These are phyloP conservation scores for Pristionchus japonicus DNA, from an alignment of 2,888 invertebrate species.

Conservation along the genomic window DNA sequence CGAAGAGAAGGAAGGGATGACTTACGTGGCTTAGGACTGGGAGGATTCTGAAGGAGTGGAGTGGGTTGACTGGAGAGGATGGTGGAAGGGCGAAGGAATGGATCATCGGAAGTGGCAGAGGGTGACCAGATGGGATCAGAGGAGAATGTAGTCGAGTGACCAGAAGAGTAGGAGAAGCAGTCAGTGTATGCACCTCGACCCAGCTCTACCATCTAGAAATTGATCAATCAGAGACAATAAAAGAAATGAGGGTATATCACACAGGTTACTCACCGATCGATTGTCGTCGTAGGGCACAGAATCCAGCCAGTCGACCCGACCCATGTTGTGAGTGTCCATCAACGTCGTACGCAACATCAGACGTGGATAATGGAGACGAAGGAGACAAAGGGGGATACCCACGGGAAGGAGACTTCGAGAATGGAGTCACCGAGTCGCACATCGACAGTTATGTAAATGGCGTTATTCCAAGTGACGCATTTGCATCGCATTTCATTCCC, in stretches of 20 bases:
- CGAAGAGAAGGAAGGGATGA: too few species aligned
- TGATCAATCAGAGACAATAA: neutral
- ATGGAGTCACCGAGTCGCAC: neutral
- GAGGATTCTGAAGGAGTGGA: constrained; percentile 7
- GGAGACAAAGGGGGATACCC: constrained; percentile 6
- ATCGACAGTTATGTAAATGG: constrained; percentile 6
- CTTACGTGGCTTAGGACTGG: constrained; percentile 28
- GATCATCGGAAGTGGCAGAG: neutral
- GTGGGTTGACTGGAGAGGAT: constrained; percentile 35
- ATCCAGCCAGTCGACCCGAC: constrained; percentile 29
- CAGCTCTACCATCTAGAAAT: neutral
- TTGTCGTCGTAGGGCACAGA: constrained; percentile 30
- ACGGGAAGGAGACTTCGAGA: constrained; percentile 13
- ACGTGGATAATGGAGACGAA: neutral
- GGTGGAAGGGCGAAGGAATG: constrained; percentile 39
- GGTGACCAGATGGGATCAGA: constrained; percentile 39
- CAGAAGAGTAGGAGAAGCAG: constrained; percentile 41
- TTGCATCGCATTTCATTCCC: neutral
- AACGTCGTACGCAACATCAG: constrained; percentile 31
- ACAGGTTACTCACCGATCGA: neutral
- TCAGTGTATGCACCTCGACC: constrained; percentile 45
- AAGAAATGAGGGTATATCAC: neutral
- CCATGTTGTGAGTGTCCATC: constrained; percentile 34
- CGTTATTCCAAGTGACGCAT: neutral
- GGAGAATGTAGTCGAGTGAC: constrained; percentile 12